Base-by-base conservation (phyloP, 1,140 invertebrate genomes). In the Vanessa atalanta region DNA sequence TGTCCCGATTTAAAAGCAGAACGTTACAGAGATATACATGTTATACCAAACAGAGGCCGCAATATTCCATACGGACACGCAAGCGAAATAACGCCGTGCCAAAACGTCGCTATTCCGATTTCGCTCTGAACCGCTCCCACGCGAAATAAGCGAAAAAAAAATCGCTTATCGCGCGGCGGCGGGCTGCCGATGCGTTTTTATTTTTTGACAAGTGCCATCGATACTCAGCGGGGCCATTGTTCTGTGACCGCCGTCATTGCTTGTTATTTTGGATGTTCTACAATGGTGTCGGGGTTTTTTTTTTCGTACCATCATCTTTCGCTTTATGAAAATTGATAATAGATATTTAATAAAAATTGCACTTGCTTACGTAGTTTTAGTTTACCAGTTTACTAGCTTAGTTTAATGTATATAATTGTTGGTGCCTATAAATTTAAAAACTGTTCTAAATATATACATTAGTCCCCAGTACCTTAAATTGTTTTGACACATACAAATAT, bases 201-300 rank as follows among this genome's bases (percentile, higher is more conserved):
- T 88, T 90, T 87, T 88, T 88, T 90, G 84, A 89, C 86, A 85
- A 90, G 85, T 86, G 82, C 87, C 83, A 89, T 89, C 84, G 83
- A 86, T 87, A 85, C 79, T 73, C 78, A 75, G 77, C 72, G 74
- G 69, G 67, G 72, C 86, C 82, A 88, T 88, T 88, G 87, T 91
- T 87, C 81, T 83, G 72, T 50, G 78, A 20, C 78, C 77, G 82
- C 79, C 87, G 75, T 85, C 84, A 83, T 77, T 81, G 81, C 81
- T 84, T 83, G 83, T 83, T 85, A 86, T 82, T 84, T 81, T 63
- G 76, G 76, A 67, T 68, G 72, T 68, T 78, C 76, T 74, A 80
- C 75, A 83, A 66, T 75, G 74, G 73, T 73, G 43, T 67, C 53
- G 50, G 68, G n/a, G n/a, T 31, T 61, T 31, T 60, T 60, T 60